Percentiles rank a stretch among this genome's conserved stretches.
Evolutionary conservation across 2,113 vertebrate species (phyloP).

Genomic region (Neolamprologus kungweensis): DNA sequence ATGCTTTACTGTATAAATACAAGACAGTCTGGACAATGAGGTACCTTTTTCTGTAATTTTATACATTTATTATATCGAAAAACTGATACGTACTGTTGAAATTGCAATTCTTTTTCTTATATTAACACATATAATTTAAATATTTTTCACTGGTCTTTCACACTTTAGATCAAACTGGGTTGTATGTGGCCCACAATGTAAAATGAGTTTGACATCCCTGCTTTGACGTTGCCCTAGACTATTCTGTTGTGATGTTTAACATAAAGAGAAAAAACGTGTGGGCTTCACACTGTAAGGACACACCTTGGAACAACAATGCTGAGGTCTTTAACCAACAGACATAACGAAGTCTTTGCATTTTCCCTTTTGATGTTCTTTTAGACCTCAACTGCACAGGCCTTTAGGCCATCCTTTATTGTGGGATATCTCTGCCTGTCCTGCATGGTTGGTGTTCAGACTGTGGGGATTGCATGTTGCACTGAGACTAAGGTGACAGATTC

Average conservation of each 20-base stretch:
- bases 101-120: not conserved
- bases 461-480: not conserved
- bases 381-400: not conserved
- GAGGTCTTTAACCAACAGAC: not conserved
- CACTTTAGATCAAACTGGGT: not conserved
- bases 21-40: not conserved
- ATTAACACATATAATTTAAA: not conserved
- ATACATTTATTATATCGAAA: not conserved
- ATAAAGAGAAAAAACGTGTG: not conserved
- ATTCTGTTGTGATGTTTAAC: not conserved
- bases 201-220: not conserved
- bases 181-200: not conserved
- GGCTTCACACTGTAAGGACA: not conserved
- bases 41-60: not conserved
- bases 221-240: not conserved
- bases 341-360: not conserved
- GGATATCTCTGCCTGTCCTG: not conserved
- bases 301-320: not conserved
- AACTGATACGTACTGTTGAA: not conserved
- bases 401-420: not conserved
- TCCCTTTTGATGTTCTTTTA: not conserved
- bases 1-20: not conserved
- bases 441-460: not conserved
- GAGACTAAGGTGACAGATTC: not conserved
- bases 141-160: not conserved